Evolutionary conservation across 2,113 vertebrate genomes (phyloP), one percentile per base, ranked within the genome.

Genomic region (Eolophus roseicapilla): DNA sequence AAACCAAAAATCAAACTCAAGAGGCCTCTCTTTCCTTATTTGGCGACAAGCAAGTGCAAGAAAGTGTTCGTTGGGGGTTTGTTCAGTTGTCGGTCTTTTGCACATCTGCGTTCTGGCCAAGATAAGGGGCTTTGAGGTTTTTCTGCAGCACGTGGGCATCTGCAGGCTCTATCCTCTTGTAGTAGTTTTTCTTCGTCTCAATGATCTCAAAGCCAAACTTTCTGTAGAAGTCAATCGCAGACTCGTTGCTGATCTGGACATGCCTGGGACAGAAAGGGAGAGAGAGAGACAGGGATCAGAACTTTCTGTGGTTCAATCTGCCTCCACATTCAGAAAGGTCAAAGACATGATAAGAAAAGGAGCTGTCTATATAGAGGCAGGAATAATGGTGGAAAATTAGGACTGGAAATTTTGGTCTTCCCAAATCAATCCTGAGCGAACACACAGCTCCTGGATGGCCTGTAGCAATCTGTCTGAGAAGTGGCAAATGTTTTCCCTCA

Each of bases 191-290:
- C 99, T 99, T 99, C 85, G 99, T 99, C 98, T 99, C 99, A 39
- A 99, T 99, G 97, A 99, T 99, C 98, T 99, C 99, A 97, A 99
- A 99, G 95, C 99, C 99, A 98, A 99, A 99, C 96, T 99, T 99
- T 92, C 99, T 99, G 98, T 99, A 99, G 98, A 99, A 99, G 98
- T 99, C 98, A 96, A 99, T 99, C 82, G 99, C 99, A 4, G 99
- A 99, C 95, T 99, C 99, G 9, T 99, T 99, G 98, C 99, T 99
- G 98, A 99, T 99, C 98, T 99, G 99, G 97, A 99, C 99, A 11
- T 99, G 99, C 98, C 99, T 99, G 92, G 85, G 75, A 83, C 27
- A 79, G 25, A 97, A 68, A 59, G 47, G 39, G 57, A 15, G 46
- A 25, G 43, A 74, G 29, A 88, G 33, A 78, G 5, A 92, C 31